phyloP scores from a whole-genome alignment of 2,797 vertebrate species.

The Helostoma temminkii region DNA sequence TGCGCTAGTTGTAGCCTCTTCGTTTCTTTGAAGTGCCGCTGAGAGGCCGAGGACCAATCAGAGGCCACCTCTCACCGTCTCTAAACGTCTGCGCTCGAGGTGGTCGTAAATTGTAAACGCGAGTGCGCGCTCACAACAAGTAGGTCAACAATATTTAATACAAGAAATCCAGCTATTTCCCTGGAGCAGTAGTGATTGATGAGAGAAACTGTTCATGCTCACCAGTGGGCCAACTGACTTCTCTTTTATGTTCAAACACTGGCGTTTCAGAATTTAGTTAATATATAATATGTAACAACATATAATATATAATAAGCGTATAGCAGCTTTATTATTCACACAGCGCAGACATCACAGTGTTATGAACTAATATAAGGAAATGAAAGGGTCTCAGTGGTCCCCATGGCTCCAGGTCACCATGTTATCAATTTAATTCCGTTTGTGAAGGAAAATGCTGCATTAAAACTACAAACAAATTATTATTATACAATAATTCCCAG shows the following conservation, averaged over 20 bases:
- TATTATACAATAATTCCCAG: neutral
- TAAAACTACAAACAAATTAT: neutral
- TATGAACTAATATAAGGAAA: neutral
- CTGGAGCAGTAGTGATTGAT: neutral
- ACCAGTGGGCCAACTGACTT: neutral
- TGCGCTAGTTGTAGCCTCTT: slow-evolving; percentile 89
- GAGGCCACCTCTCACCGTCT: slow-evolving; percentile 39
- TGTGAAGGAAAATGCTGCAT: neutral
- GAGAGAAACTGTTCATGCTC: neutral
- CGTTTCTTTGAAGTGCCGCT: slow-evolving; percentile 93
- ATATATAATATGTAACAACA: too few relatives aligned
- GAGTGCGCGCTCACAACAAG: slow-evolving; percentile 25
- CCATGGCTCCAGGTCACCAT: neutral
- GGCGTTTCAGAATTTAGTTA: too few relatives aligned
- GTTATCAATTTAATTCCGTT: neutral
- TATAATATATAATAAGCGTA: too few relatives aligned
- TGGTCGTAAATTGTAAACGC: slow-evolving; percentile 51
- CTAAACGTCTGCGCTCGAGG: slow-evolving; percentile 64
- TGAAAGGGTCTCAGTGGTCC: neutral
- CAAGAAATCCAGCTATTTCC: neutral
- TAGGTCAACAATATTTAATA: neutral
- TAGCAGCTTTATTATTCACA: neutral
- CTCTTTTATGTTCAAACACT: neutral
- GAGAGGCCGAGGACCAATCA: slow-evolving; percentile 88
- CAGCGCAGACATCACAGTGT: neutral